A percentile compares a stretch with the other conserved stretches of the same genome.
phyloP scores from a whole-genome alignment of 2,797 vertebrate genomes.

The Mionectes olivaceus region DNA sequence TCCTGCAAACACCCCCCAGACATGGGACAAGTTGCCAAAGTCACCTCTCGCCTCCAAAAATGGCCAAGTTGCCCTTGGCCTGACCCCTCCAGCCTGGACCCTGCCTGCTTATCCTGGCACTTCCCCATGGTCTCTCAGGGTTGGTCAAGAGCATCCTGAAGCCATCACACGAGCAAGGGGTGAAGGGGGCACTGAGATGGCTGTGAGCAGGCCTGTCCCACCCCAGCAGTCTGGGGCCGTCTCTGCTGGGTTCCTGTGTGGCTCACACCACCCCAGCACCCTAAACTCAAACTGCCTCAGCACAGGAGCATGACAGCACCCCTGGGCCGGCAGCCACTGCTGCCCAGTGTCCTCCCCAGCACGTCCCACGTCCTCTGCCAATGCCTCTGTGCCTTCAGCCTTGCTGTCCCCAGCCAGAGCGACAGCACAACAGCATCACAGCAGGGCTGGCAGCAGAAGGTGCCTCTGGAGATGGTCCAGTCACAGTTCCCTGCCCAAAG shows the following conservation, averaged over 20 bases:
- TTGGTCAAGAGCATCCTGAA: not conserved
- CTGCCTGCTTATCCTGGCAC: not conserved
- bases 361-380: accelerated
- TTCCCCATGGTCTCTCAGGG: not conserved
- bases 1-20: not conserved
- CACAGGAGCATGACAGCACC: not conserved
- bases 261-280: not conserved
- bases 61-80: not conserved
- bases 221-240: not conserved
- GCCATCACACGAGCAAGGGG: not conserved
- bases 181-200: not conserved
- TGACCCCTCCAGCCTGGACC: not conserved
- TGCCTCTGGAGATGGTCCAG: not conserved
- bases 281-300: not conserved
- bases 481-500: not conserved
- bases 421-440: not conserved
- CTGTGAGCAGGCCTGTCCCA: not conserved
- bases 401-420: not conserved
- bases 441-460: not conserved
- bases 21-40: not conserved
- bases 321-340: not conserved
- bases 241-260: not conserved
- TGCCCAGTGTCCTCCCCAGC: not conserved
- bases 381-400: not conserved
- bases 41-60: not conserved